Conservation (phyloP, 2,113 vertebrate genomes). For the Hippocampus guttulatus region DNA sequence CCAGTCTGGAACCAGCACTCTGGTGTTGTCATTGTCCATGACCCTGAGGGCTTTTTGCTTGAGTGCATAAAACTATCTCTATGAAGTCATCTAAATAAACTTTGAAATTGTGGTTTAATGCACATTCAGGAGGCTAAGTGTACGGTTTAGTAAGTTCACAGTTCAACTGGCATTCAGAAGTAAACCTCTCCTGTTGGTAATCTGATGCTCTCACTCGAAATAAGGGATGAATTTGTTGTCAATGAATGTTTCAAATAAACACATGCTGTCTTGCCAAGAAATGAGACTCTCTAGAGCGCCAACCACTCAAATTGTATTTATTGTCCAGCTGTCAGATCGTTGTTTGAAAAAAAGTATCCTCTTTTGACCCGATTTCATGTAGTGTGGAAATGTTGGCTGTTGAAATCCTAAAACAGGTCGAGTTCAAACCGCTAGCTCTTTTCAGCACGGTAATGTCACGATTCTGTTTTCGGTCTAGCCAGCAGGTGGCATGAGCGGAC, state of each 20-base stretch:
- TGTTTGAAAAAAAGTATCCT: conserved; percentile 21
- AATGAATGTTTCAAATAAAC: neutral
- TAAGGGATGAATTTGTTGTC: neutral
- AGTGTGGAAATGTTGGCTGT: conserved; percentile 35
- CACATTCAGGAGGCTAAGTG: conserved; percentile 15
- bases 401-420: conserved; percentile 14
- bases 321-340: conserved; percentile 29
- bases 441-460: conserved; percentile 20
- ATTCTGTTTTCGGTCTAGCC: no score
- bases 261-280: neutral
- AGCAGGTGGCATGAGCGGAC: no score
- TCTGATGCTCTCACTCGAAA: neutral
- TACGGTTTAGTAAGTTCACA: conserved; percentile 14
- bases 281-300: conserved; percentile 6
- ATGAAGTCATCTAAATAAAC: conserved; percentile 30
- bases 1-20: conserved; percentile 31
- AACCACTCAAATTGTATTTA: conserved; percentile 29
- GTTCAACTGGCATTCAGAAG: neutral
- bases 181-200: neutral
- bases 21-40: conserved; percentile 21
- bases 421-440: conserved; percentile 9
- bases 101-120: conserved; percentile 22
- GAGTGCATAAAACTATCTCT: conserved; percentile 49
- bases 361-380: conserved; percentile 23
- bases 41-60: conserved; percentile 27